Conservation (phyloP, 2,113 vertebrate genomes). For the Crypturellus undulatus region DNA sequence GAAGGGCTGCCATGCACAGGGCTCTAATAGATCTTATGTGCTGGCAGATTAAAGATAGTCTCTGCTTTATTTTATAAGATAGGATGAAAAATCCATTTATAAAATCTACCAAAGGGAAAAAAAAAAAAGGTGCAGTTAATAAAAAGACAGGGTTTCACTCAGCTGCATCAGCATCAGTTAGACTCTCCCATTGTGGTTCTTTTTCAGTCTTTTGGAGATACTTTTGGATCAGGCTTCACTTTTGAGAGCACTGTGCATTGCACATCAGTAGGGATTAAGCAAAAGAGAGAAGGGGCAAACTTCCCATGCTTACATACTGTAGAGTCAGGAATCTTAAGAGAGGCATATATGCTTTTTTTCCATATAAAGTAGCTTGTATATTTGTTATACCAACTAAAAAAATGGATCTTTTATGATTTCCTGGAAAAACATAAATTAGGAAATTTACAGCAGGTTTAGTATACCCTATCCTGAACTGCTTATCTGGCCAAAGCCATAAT, state of each 20-base stretch:
- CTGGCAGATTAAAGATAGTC: background rate
- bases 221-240: background rate
- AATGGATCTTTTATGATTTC: background rate
- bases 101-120: background rate
- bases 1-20: background rate
- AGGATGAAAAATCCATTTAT: background rate
- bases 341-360: background rate
- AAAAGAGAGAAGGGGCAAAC: background rate
- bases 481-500: background rate
- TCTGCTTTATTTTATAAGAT: background rate
- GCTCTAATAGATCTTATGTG: accelerated
- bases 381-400: background rate
- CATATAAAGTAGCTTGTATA: background rate
- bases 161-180: background rate
- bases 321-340: background rate
- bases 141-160: background rate
- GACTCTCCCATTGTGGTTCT: background rate
- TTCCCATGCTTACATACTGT: background rate
- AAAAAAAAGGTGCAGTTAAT: background rate
- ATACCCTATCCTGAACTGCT: background rate
- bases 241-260: background rate
- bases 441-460: background rate
- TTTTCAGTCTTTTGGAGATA: background rate
- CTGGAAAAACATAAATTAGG: background rate
- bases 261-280: background rate